Evolutionary conservation across 1,140 invertebrate species (phyloP).

Genomic region (Geopemphigus sp.): DNA sequence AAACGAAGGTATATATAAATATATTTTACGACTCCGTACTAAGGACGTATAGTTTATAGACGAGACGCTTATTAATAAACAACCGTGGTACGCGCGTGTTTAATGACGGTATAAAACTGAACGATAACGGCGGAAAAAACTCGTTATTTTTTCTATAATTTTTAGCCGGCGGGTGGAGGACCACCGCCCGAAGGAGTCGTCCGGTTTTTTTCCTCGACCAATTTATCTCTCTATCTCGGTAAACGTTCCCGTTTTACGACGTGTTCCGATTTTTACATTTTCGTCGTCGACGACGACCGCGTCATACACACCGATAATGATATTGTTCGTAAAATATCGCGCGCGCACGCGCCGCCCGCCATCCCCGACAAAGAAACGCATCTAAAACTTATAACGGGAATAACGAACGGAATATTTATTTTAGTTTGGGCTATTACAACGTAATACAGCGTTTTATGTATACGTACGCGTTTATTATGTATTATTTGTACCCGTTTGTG

Average conservation of each 20-base stretch:
- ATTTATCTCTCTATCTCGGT: neutral
- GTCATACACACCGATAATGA: neutral
- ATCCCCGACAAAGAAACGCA: too few species aligned
- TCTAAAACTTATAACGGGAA: neutral
- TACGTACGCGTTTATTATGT: neutral
- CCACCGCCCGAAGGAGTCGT: neutral
- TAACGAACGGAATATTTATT: neutral
- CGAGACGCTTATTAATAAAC: too few species aligned
- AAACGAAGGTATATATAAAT: too few species aligned
- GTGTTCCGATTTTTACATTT: too few species aligned
- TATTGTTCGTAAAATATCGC: too few species aligned
- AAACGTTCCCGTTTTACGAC: neutral
- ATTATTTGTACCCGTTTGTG: conserved; percentile 12
- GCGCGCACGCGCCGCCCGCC: too few species aligned
- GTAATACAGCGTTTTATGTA: too few species aligned
- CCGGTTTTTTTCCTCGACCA: neutral
- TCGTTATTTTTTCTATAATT: neutral
- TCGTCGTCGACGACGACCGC: neutral
- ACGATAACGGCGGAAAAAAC: conserved; percentile 6
- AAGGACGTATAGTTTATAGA: too few species aligned
- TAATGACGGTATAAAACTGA: conserved; percentile 3
- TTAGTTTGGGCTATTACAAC: neutral
- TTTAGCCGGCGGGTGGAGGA: neutral
- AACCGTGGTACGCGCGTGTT: too few species aligned
- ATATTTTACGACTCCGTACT: too few species aligned